Evolutionary conservation across 1,140 invertebrate genomes (phyloP).

Genomic region (Cataglyphis hispanica): DNA sequence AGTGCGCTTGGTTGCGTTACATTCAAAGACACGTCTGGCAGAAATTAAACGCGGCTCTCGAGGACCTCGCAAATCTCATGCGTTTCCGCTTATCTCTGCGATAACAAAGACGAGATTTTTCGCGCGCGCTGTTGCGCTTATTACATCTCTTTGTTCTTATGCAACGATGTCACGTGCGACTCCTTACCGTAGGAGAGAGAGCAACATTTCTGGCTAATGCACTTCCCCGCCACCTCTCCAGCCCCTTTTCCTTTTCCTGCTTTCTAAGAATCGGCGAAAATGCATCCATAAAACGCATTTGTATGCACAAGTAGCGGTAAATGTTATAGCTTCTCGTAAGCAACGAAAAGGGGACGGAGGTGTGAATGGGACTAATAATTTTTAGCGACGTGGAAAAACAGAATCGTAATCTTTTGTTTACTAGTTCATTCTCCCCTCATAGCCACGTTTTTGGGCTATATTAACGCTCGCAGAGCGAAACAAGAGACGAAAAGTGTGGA

Average conservation of each 20-base stretch:
- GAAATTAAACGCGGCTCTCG: constrained; percentile 32
- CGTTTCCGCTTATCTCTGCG: constrained; percentile 48
- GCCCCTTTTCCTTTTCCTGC: not conserved
- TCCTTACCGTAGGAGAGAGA: constrained; percentile 13
- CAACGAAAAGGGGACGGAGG: constrained; percentile 2
- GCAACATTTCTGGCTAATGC: constrained; percentile 43
- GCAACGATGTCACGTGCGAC: constrained; percentile 50
- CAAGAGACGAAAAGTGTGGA: constrained; percentile 4
- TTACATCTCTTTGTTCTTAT: constrained; percentile 53
- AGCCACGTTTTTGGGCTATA: not conserved
- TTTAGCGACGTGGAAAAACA: constrained; percentile 41
- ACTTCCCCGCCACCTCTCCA: not conserved
- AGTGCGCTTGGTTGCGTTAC: constrained; percentile 20
- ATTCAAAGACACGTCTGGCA: constrained; percentile 4
- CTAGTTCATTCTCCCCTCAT: not conserved
- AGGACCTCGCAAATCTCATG: constrained; percentile 35
- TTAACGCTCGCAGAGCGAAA: not conserved
- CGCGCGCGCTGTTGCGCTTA: constrained; percentile 39
- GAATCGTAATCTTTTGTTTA: constrained; percentile 42
- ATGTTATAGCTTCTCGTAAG: constrained; percentile 27
- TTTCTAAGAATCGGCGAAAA: constrained; percentile 38
- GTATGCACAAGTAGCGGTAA: constrained; percentile 29
- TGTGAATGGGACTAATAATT: constrained; percentile 52
- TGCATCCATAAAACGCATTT: constrained; percentile 39
- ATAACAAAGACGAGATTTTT: constrained; percentile 50